These are phyloP conservation scores for Syritta pipiens DNA, from an alignment of 2,888 invertebrate species.

Conservation along the genomic window DNA sequence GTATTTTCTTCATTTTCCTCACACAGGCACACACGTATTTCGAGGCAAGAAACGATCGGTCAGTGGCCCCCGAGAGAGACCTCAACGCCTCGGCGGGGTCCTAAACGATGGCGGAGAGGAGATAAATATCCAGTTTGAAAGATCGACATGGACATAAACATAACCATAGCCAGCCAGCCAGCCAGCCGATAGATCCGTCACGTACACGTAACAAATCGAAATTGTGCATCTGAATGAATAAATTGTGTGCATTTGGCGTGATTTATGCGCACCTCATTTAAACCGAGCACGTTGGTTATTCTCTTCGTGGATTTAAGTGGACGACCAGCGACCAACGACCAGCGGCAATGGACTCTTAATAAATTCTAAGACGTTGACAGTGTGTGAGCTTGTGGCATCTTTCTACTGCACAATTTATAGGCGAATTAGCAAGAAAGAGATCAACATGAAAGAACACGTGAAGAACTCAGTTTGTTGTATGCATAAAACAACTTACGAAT, in stretches of 20 bases:
- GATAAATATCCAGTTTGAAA: conserved; percentile 30
- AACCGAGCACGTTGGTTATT: conserved; percentile 12
- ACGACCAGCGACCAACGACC: conserved; percentile 34
- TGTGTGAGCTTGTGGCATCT: conserved; percentile 51
- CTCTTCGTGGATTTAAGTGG: neutral
- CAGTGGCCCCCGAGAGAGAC: conserved; percentile 46
- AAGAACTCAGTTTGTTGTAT: no score
- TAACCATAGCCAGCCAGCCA: conserved; percentile 14
- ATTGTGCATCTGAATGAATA: conserved; percentile 65
- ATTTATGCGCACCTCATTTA: conserved; percentile 56
- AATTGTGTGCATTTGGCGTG: conserved; percentile 61
- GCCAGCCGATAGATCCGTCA: conserved; percentile 59
- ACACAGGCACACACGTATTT: conserved; percentile 53
- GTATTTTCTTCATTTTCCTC: conserved; percentile 57
- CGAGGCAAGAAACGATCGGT: conserved; percentile 49
- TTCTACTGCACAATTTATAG: no score
- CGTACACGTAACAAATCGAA: conserved; percentile 67
- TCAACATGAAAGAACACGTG: conserved; percentile 55
- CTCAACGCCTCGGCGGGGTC: conserved; percentile 5
- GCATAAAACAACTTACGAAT: no score
- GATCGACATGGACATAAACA: conserved; percentile 32
- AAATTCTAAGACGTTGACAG: conserved; percentile 62
- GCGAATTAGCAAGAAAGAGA: no score
- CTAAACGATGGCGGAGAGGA: conserved; percentile 13
- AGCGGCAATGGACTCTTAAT: conserved; percentile 60